Evolutionary conservation across 2,888 invertebrate genomes (phyloP).

Genomic region (Drosophila mimetica): DNA sequence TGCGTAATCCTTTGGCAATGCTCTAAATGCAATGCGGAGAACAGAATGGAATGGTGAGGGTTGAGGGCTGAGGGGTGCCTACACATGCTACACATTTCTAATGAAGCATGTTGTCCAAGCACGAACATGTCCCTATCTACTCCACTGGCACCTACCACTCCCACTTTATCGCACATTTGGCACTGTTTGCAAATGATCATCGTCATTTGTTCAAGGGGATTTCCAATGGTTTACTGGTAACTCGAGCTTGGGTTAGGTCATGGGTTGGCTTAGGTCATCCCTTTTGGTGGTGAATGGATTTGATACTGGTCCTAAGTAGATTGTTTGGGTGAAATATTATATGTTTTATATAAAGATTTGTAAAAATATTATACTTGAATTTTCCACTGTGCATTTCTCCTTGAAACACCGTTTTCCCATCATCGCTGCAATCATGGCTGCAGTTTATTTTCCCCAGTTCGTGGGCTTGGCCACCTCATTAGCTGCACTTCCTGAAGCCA

Average conservation of each 20-base stretch:
- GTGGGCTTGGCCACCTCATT: conserved; percentile 43
- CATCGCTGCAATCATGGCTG: neutral
- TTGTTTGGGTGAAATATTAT: neutral
- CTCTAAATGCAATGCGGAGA: conserved; percentile 45
- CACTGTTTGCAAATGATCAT: conserved; percentile 44
- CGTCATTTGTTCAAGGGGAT: conserved; percentile 29
- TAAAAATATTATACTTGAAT: neutral
- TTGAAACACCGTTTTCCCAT: neutral
- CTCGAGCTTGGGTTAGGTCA: conserved; percentile 25
- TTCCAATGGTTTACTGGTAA: conserved; percentile 8
- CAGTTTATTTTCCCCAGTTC: conserved; percentile 3
- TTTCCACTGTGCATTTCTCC: neutral
- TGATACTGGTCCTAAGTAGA: neutral
- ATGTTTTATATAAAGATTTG: neutral
- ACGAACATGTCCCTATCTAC: conserved; percentile 49
- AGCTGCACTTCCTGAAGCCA: conserved; percentile 47
- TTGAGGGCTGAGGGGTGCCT: conserved; percentile 11
- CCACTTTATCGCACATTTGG: conserved; percentile 24
- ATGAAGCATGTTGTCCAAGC: conserved; percentile 67
- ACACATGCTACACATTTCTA: conserved; percentile 69
- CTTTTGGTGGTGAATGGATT: conserved; percentile 6
- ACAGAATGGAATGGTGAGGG: conserved; percentile 7
- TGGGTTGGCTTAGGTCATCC: conserved; percentile 37
- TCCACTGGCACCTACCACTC: conserved; percentile 2
- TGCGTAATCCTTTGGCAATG: conserved; percentile 70